Percentiles rank a stretch among this genome's conserved stretches.
phyloP scores from a whole-genome alignment of 2,888 invertebrate species.

The Macaria liturata region DNA sequence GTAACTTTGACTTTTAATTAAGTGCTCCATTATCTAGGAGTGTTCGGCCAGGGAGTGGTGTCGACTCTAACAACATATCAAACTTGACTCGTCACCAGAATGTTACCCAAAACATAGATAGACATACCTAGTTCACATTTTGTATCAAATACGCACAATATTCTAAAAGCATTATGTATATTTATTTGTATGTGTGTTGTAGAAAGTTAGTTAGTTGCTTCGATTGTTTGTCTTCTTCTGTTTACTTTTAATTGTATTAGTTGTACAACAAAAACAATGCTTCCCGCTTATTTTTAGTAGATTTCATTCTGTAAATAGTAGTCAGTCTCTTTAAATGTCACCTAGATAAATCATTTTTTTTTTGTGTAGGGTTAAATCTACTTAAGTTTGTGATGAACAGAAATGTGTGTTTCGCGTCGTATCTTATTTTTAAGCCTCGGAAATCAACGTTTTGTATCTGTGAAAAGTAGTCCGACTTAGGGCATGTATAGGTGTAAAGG shows the following conservation, averaged over 20 bases:
- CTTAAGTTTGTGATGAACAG: too few relatives aligned
- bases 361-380: constrained; percentile 10
- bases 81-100: too few relatives aligned
- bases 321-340: constrained; percentile 6
- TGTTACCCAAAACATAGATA: too few relatives aligned
- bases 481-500: constrained; percentile 36
- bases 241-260: constrained; percentile 56
- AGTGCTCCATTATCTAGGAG: constrained; percentile 27
- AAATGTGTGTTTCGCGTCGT: too few relatives aligned
- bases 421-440: constrained; percentile 7
- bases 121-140: constrained; percentile 26
- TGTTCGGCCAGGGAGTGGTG: too few relatives aligned
- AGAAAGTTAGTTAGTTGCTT: constrained; percentile 26
- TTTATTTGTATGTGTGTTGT: constrained; percentile 38
- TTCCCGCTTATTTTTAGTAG: constrained; percentile 27
- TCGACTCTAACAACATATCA: too few relatives aligned
- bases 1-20: too few relatives aligned
- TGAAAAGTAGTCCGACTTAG: constrained; percentile 32
- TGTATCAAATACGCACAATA: constrained; percentile 62
- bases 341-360: constrained; percentile 4
- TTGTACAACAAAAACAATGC: constrained; percentile 29
- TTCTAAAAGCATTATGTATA: constrained; percentile 30
- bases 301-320: constrained; percentile 19
- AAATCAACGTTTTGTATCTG: constrained; percentile 24
- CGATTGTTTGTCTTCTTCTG: constrained; percentile 40